A percentile compares a stretch with the other conserved stretches of the same genome.
phyloP scores from a whole-genome alignment of 2,113 vertebrate genomes.

The Zosterops borbonicus region DNA sequence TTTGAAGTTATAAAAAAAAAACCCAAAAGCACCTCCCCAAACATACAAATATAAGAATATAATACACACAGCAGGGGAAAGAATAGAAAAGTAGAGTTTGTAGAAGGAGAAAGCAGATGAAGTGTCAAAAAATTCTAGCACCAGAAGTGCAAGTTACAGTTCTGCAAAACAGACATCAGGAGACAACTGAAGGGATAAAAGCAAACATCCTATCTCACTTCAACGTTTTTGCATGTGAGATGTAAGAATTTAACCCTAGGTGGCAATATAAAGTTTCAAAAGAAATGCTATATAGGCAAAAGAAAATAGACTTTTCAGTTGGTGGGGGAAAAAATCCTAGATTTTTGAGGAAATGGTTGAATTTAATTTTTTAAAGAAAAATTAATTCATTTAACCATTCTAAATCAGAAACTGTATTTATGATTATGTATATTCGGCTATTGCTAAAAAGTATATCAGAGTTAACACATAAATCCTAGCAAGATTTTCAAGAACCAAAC shows the following conservation, averaged over 20 bases:
- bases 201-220: neutral
- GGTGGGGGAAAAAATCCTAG: rapidly evolving
- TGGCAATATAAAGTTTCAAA: neutral
- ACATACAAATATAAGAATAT: neutral
- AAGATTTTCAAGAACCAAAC: neutral
- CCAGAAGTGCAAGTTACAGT: neutral
- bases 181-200: neutral
- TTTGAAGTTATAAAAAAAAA: neutral
- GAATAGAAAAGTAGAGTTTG: neutral
- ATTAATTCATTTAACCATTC: neutral
- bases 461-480: neutral
- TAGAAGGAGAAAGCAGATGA: neutral
- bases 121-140: neutral
- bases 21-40: neutral
- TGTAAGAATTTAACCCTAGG: neutral
- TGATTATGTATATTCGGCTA: neutral
- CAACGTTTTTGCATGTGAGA: neutral
- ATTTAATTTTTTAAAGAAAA: neutral
- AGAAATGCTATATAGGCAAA: neutral
- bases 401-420: neutral
- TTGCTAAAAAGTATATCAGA: neutral
- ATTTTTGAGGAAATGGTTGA: neutral
- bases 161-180: neutral
- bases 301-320: neutral
- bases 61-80: neutral